These are phyloP conservation scores for Spodoptera littoralis DNA, from an alignment of 2,888 invertebrate genomes.

Conservation along the genomic window DNA sequence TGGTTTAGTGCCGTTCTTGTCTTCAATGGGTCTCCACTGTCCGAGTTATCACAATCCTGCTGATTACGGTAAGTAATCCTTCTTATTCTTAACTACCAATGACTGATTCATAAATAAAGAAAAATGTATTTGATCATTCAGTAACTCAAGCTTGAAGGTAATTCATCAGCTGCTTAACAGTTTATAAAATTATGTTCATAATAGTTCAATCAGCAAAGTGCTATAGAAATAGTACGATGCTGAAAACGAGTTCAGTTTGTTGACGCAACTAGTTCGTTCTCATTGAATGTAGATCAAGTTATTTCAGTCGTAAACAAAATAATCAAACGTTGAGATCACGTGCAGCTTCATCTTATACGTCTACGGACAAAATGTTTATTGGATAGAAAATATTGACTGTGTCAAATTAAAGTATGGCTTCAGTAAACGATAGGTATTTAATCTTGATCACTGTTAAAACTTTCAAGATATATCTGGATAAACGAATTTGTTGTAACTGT, in stretches of 20 bases:
- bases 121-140: too few relatives aligned
- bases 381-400: too few relatives aligned
- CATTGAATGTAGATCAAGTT: conserved; percentile 18
- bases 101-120: conserved; percentile 2
- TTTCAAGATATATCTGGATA: too few relatives aligned
- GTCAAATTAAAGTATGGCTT: too few relatives aligned
- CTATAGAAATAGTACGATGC: conserved; percentile 13
- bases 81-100: background rate
- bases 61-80: conserved; percentile 93
- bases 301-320: conserved; percentile 28
- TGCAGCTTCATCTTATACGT: background rate
- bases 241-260: conserved; percentile 10
- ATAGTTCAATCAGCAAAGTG: too few relatives aligned
- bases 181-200: background rate
- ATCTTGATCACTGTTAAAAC: too few relatives aligned
- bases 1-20: conserved; percentile 96
- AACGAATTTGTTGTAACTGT: too few relatives aligned
- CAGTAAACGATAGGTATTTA: too few relatives aligned
- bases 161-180: conserved; percentile 18
- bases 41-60: conserved; percentile 99
- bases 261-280: conserved; percentile 21
- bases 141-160: background rate
- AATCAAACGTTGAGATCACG: conserved; percentile 14
- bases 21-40: conserved; percentile 95
- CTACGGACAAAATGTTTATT: too few relatives aligned